Evolutionary conservation across 2,113 vertebrate genomes (phyloP), one percentile per base, ranked within the genome.

Genomic region (Indri indri): DNA sequence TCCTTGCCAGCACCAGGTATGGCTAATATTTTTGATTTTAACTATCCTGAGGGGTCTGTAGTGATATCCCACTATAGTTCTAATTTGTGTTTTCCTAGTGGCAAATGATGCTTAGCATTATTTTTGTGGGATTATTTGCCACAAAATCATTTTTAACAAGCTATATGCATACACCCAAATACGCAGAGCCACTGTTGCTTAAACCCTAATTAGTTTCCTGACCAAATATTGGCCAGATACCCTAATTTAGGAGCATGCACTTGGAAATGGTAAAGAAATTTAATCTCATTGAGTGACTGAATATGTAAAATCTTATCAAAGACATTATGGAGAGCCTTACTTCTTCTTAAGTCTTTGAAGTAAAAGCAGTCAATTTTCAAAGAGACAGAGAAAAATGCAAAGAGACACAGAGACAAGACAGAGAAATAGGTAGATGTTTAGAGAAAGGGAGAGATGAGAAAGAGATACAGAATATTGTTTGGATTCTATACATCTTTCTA

Each of bases 211-310:
- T 97, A 59, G 20, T 89, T 95, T 71, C 22, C 7, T 91, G 20
- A 47, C 30, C 27, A 50, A 76, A 13, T 92, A 50, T 83, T 70
- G 61, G 10, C 23, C 61, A 96, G 71, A 70, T 25, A 83, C 3
- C 42, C 23, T 86, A 66, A 54, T 47, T 95, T 34, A 74, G 32
- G n/a, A 70, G 77, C 12, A 45, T 90, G 18, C 30, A 52, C 42
- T 52, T 80, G 40, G 30, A 94, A 91, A 89, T 95, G 45, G 81
- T 30, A 80, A 97, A 90, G 40, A 82, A 6, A 90, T 79, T 79
- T 85, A 68, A 52, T 82, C 32, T 94, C 57, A 88, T 82, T 70
- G 45, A 96, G 8, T 50, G 34, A 83, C 10, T 50, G 16, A 87
- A 59, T 34, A 82, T 73, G 8, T n/a, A 79, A 83, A 82, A 63